Conservation (phyloP, 2,797 vertebrate genomes). For the Chrosomus eos region DNA sequence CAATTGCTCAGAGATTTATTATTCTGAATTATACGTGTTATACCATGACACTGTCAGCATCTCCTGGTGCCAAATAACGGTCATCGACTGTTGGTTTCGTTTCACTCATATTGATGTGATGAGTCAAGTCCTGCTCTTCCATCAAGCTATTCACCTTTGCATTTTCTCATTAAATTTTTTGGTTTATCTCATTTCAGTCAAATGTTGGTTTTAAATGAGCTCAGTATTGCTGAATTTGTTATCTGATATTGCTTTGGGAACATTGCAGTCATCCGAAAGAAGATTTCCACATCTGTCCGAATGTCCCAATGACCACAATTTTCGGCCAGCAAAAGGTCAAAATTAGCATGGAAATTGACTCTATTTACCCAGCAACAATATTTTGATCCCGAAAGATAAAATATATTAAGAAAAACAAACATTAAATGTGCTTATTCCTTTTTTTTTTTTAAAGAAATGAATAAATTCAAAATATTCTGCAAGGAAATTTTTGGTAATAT, state of each 20-base stretch:
- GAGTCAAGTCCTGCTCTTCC: constrained; percentile 51
- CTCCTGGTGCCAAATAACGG: neutral
- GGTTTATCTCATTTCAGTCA: constrained; percentile 61
- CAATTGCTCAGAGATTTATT: neutral
- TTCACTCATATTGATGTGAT: constrained; percentile 26
- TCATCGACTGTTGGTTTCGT: constrained; percentile 11
- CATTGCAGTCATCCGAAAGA: constrained; percentile 59
- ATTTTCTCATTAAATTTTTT: constrained; percentile 58
- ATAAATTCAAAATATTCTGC: neutral
- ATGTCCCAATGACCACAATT: constrained; percentile 11
- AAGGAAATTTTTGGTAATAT: neutral
- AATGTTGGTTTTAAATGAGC: constrained; percentile 61
- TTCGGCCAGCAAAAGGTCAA: neutral
- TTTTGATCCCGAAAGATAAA: neutral
- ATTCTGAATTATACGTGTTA: neutral
- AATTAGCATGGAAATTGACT: constrained; percentile 32
- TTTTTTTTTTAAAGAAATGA: neutral
- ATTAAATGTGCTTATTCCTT: neutral
- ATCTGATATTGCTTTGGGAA: constrained; percentile 58
- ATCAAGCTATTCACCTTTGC: constrained; percentile 58
- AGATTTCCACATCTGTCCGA: constrained; percentile 56
- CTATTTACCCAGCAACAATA: neutral
- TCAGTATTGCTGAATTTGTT: constrained; percentile 41
- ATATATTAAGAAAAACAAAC: neutral
- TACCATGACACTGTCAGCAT: neutral